phyloP scores from a whole-genome alignment of 2,797 vertebrate species.

The Lagocephalus sceleratus region DNA sequence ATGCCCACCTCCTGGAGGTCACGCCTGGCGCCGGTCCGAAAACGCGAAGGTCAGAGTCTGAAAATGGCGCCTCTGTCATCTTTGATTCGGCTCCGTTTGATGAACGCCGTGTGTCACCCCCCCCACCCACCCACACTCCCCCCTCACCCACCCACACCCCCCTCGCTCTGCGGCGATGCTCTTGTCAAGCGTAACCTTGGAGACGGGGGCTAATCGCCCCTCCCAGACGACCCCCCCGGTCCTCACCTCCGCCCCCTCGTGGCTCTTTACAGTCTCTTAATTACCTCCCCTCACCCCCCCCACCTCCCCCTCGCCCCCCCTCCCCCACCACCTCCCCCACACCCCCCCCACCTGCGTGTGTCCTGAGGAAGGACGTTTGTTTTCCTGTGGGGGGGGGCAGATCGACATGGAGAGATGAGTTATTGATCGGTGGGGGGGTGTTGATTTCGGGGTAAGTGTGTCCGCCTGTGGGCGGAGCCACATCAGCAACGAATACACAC shows the following conservation, averaged over 20 bases:
- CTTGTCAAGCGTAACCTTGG: conserved; percentile 75
- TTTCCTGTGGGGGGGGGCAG: conserved; percentile 72
- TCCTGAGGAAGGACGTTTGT: conserved; percentile 78
- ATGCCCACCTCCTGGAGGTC: conserved; percentile 58
- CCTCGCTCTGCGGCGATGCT: conserved; percentile 49
- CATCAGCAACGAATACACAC: too few species aligned
- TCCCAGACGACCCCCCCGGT: conserved; percentile 42
- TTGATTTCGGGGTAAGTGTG: background rate
- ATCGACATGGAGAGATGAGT: conserved; percentile 76
- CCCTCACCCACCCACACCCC: conserved; percentile 17
- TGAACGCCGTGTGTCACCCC: conserved; percentile 49
- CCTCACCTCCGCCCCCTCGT: conserved; percentile 19
- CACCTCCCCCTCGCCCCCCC: background rate
- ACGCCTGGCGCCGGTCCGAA: conserved; percentile 35
- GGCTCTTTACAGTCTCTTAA: conserved; percentile 51
- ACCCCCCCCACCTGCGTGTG: conserved; percentile 57
- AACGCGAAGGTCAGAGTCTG: conserved; percentile 52
- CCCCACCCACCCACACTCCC: conserved; percentile 20
- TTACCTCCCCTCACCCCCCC: conserved; percentile 33
- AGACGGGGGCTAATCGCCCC: conserved; percentile 72
- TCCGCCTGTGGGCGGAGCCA: conserved; percentile 9
- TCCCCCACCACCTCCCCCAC: conserved; percentile 30
- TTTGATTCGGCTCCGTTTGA: conserved; percentile 42
- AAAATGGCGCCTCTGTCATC: conserved; percentile 44
- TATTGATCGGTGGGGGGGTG: conserved; percentile 74